Percentiles rank a stretch among this genome's conserved stretches.
These are phyloP conservation scores for Onthophagus sagittarius DNA, from an alignment of 2,888 invertebrate species.

Conservation along the genomic window DNA sequence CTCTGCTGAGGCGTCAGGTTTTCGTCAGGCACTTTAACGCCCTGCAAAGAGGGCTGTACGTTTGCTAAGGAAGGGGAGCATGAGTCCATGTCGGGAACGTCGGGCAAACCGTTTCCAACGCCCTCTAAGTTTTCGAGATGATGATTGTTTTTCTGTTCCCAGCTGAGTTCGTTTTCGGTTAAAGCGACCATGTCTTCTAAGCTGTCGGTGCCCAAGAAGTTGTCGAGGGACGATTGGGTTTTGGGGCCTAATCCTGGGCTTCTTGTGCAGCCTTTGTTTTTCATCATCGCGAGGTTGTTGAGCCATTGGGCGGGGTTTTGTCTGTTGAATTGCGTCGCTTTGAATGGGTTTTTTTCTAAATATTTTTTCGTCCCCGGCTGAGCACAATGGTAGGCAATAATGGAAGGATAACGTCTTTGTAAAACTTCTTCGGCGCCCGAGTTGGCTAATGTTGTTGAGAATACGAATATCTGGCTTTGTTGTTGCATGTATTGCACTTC, in stretches of 20 bases:
- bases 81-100: slow-evolving; percentile 47
- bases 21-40: slow-evolving; percentile 90
- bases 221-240: slow-evolving; percentile 43
- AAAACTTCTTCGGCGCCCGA: slow-evolving; percentile 91
- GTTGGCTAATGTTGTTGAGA: slow-evolving; percentile 90
- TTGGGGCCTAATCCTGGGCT: slow-evolving; percentile 52
- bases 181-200: slow-evolving; percentile 49
- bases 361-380: slow-evolving; percentile 94
- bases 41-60: slow-evolving; percentile 62
- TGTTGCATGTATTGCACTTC: slow-evolving; percentile 90
- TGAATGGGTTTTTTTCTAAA: slow-evolving; percentile 90
- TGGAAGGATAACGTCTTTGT: slow-evolving; percentile 84
- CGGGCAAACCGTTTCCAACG: slow-evolving; percentile 47
- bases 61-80: slow-evolving; percentile 54
- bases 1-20: slow-evolving; percentile 94
- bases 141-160: slow-evolving; percentile 51
- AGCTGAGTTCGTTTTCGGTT: slow-evolving; percentile 49
- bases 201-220: slow-evolving; percentile 45
- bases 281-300: slow-evolving; percentile 72
- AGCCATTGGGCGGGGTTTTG: slow-evolving; percentile 80
- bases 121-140: slow-evolving; percentile 45
- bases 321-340: slow-evolving; percentile 81
- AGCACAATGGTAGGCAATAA: slow-evolving; percentile 92
- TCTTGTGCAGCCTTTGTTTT: slow-evolving; percentile 63
- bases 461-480: slow-evolving; percentile 97